Percentiles rank a stretch among this genome's conserved stretches.
Conservation (phyloP, 2,797 vertebrate genomes). For the Gallinago solitaria region DNA sequence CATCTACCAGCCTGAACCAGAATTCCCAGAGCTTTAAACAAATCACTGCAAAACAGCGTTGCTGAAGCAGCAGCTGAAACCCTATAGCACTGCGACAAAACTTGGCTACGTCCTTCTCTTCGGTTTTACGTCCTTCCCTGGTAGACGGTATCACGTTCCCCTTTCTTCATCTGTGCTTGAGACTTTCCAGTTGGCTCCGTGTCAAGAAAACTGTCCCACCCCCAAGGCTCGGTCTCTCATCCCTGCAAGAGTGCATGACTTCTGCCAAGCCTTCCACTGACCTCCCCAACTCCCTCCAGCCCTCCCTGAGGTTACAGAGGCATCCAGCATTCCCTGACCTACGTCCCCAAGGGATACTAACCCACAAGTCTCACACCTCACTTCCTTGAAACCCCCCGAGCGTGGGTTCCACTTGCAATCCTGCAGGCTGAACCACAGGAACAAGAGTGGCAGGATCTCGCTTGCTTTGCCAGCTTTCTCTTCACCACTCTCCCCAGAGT, state of each 20-base stretch:
- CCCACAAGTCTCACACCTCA: neutral
- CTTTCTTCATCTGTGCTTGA: neutral
- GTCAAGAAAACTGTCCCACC: neutral
- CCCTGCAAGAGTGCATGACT: rapidly evolving
- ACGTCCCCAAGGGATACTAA: neutral
- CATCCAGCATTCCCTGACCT: neutral
- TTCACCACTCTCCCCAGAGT: neutral
- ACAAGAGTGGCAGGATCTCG: neutral
- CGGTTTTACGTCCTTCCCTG: neutral
- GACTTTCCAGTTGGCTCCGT: neutral
- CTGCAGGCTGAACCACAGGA: neutral
- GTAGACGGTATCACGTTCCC: neutral
- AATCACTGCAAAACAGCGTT: neutral
- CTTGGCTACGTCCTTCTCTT: neutral
- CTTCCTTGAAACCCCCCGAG: neutral
- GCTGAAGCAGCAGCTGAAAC: slow-evolving; percentile 43
- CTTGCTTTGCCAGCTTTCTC: neutral
- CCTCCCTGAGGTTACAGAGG: neutral
- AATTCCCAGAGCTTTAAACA: neutral
- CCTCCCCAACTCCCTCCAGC: neutral
- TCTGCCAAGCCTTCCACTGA: neutral
- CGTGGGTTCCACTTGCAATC: neutral
- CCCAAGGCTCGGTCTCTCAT: neutral
- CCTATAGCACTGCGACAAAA: neutral
- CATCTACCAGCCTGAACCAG: neutral